phyloP scores from a whole-genome alignment of 2,888 invertebrate genomes.

The Tetheella fluctuosa region DNA sequence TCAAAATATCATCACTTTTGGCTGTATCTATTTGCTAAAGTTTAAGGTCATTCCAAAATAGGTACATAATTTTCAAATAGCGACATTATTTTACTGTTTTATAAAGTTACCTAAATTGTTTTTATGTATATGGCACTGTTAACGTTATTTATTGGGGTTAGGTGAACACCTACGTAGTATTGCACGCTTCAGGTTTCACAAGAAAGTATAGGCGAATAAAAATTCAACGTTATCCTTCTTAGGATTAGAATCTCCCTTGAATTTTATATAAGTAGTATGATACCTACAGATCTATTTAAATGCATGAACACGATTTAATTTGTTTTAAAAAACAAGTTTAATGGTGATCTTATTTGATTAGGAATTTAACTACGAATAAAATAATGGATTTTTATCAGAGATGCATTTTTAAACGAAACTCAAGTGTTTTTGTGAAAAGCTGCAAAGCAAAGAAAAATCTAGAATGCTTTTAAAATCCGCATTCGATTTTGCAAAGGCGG shows the following conservation, averaged over 20 bases:
- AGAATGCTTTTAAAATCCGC: conserved; percentile 11
- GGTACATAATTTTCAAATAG: neutral
- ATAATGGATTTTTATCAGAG: neutral
- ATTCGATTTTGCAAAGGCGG: conserved; percentile 8
- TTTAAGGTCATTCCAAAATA: neutral
- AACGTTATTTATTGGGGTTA: neutral
- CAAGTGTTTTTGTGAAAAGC: conserved; percentile 5
- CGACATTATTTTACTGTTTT: neutral
- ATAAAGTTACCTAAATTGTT: neutral
- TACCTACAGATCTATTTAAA: too few species aligned
- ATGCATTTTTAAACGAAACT: conserved; percentile 1
- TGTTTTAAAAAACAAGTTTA: too few species aligned
- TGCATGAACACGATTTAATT: too few species aligned
- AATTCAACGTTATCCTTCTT: neutral
- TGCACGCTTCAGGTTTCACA: neutral
- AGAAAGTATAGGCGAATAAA: neutral
- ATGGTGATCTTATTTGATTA: too few species aligned
- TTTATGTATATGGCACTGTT: neutral
- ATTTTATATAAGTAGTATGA: neutral
- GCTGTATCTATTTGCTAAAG: conserved; percentile 3
- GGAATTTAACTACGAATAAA: too few species aligned
- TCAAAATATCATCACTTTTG: neutral
- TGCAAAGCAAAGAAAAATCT: neutral
- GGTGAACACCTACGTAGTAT: too few species aligned
- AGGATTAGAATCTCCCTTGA: neutral